Percentiles rank a stretch among this genome's conserved stretches.
Conservation (phyloP, 2,113 vertebrate genomes). For the Zapornia atra region DNA sequence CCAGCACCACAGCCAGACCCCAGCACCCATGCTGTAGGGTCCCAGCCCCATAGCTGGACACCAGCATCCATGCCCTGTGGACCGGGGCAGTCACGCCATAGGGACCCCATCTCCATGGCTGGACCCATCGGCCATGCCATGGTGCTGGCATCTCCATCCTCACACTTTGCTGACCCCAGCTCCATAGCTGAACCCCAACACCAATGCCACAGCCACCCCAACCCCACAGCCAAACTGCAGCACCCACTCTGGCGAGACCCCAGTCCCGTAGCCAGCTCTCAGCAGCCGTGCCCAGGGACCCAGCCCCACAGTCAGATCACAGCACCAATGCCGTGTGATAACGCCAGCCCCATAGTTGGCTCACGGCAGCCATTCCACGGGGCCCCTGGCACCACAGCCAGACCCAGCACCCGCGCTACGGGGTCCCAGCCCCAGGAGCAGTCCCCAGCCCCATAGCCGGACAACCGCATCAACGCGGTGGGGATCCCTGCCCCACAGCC, state of each 20-base stretch:
- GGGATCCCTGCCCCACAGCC: not conserved
- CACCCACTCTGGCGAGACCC: not conserved
- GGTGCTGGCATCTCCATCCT: not conserved
- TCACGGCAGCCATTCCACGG: not conserved
- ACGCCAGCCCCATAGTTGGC: not conserved
- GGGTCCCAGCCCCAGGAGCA: not conserved
- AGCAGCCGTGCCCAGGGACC: not conserved
- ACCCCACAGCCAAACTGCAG: not conserved
- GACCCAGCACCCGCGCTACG: not conserved
- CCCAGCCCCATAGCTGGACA: not conserved
- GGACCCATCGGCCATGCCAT: accelerated
- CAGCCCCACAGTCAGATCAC: not conserved
- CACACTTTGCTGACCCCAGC: not conserved
- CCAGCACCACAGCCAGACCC: not conserved
- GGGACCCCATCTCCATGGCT: not conserved
- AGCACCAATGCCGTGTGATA: not conserved
- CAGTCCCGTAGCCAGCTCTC: not conserved
- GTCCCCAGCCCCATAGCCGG: not conserved
- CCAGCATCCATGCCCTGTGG: not conserved
- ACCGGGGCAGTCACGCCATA: not conserved
- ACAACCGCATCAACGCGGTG: not conserved
- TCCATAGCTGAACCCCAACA: not conserved
- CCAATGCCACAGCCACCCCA: not conserved
- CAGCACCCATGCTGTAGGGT: not conserved
- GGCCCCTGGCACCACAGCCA: too few relatives aligned